Evolutionary conservation across 2,797 vertebrate species (phyloP).

Genomic region (Rhabdomys pumilio): DNA sequence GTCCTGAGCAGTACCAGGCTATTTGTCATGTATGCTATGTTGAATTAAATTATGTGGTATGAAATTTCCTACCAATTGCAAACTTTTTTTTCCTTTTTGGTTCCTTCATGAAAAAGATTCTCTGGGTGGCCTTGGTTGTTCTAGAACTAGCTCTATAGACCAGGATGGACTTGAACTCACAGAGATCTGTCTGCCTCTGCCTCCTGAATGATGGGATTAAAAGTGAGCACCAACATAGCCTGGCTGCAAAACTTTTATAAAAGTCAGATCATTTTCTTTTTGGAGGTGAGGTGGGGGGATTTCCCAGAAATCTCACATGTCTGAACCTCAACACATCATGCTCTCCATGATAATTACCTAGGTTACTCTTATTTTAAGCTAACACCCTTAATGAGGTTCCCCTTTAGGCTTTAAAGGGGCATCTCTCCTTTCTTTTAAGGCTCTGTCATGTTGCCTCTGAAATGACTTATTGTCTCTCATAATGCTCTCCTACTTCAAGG

Average conservation of each 20-base stretch:
- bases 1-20: not conserved
- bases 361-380: not conserved
- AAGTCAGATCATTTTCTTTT: not conserved
- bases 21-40: not conserved
- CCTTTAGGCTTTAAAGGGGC: not conserved
- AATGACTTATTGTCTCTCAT: not conserved
- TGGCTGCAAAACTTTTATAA: not conserved
- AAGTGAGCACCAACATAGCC: not conserved
- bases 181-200: not conserved
- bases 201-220: not conserved
- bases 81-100: not conserved
- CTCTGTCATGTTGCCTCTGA: not conserved
- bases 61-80: not conserved
- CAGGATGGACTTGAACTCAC: not conserved
- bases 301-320: not conserved
- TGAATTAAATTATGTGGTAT: not conserved
- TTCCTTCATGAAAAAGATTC: not conserved
- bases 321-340: not conserved
- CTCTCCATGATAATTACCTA: not conserved
- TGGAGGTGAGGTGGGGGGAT: fast-evolving
- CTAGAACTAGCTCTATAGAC: not conserved
- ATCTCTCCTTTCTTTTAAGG: not conserved
- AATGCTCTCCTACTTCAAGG: not conserved
- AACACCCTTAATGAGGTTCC: not conserved
- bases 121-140: not conserved